Evolutionary conservation across 1,140 invertebrate genomes (phyloP), one percentile per base, ranked within the genome.

Genomic region (Reticulitermes speratus): DNA sequence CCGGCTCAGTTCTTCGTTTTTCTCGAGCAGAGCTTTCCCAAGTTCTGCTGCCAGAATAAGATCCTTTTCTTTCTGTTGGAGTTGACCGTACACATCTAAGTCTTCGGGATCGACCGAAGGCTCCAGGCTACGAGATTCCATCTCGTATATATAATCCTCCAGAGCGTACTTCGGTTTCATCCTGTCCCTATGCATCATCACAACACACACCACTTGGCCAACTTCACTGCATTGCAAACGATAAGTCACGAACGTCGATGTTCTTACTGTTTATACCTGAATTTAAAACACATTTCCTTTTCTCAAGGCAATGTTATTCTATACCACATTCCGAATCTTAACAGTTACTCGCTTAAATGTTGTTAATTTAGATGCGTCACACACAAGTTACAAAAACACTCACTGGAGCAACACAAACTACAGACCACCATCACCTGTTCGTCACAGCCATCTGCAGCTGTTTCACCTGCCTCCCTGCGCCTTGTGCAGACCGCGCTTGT

Each of bases 51-150:
- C 98, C 84, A 99, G 92, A 44, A 98, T 94, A 21, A 99, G 93
- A 90, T 99, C 98, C 87, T 96, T 95, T 89, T 99, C 98, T 90
- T 98, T 98, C 91, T 98, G 96, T 88, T 96, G 96, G 38, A 99
- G 91, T 89, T 97, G 95, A 30, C 94, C 94, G 93, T 95, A 95
- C 0, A 98, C 93, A 90, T 97, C 97, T 83, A 85, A 14, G 55
- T 85, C 59, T 2, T 85, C 85, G 8, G 83, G 44, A 25, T 86
- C 83, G 1, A 83, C 82, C 5, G 86, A 83, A 6, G 88, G 84
- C 44, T 88, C 85, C 21, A 85, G 32, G 32, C 84, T 87, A 32
- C 89, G 88, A 30, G 88, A 88, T 87, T 91, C 89, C 90, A 91
- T 90, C 82, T 90, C 89, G 86, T 88, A 89, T 75, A 91, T 89